Conservation (phyloP, 2,113 vertebrate genomes). For the Larimichthys crocea region DNA sequence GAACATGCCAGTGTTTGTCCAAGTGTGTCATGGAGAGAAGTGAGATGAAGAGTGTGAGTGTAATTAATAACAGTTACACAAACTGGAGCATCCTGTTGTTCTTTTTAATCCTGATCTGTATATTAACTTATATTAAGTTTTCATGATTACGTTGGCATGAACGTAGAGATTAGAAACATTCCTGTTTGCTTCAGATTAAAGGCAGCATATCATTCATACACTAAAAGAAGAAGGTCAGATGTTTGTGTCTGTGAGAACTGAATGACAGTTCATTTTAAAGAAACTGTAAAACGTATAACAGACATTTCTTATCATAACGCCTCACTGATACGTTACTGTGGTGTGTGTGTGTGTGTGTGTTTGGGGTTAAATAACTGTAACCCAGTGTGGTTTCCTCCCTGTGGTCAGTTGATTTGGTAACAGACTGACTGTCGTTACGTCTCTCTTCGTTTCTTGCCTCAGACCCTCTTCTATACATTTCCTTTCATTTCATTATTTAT, state of each 20-base stretch:
- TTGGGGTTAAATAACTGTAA: conserved; percentile 63
- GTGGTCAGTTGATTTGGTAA: conserved; percentile 53
- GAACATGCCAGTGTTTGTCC: not conserved
- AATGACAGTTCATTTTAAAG: conserved; percentile 32
- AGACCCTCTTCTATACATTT: not conserved
- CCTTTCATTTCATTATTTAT: not conserved
- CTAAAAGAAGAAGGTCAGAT: too few relatives aligned
- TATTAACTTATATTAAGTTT: too few relatives aligned
- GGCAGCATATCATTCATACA: too few relatives aligned
- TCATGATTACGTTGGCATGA: too few relatives aligned
- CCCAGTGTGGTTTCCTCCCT: conserved; percentile 68
- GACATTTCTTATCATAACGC: conserved; percentile 54
- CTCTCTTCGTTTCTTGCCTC: not conserved
- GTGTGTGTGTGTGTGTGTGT: conserved; percentile 37
- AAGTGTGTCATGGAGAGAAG: not conserved
- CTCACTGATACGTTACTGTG: conserved; percentile 32
- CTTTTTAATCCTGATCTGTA: too few relatives aligned
- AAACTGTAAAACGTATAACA: conserved; percentile 52
- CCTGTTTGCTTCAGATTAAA: too few relatives aligned
- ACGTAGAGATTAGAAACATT: too few relatives aligned
- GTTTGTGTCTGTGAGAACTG: not conserved
- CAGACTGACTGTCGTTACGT: conserved; percentile 44
- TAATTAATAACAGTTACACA: too few relatives aligned
- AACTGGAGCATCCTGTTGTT: too few relatives aligned
- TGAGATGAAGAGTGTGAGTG: not conserved